Evolutionary conservation across 2,888 invertebrate species (phyloP).

Genomic region (Apodemia duryi): DNA sequence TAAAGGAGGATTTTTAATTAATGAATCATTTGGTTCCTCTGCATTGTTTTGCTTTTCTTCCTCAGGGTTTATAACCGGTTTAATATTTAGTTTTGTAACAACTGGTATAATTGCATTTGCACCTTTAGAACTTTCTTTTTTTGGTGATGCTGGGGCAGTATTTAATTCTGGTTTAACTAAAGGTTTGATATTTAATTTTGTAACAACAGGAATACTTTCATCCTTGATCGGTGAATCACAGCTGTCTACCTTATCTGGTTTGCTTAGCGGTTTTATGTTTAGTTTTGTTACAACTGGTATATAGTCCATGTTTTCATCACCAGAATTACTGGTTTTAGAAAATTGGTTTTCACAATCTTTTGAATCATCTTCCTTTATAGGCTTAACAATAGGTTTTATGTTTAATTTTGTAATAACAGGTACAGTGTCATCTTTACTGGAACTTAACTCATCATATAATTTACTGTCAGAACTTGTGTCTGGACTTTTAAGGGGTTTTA

Average conservation of each 20-base stretch:
- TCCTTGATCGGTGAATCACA: slow-evolving; percentile 36
- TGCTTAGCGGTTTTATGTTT: slow-evolving; percentile 78
- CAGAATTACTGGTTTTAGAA: slow-evolving; percentile 66
- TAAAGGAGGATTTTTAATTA: slow-evolving; percentile 59
- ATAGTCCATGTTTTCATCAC: slow-evolving; percentile 67
- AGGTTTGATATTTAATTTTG: slow-evolving; percentile 68
- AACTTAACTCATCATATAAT: slow-evolving; percentile 67
- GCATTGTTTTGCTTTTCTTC: slow-evolving; percentile 43
- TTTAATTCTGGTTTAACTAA: slow-evolving; percentile 59
- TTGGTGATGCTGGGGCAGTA: slow-evolving; percentile 55
- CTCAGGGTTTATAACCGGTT: slow-evolving; percentile 70
- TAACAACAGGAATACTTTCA: slow-evolving; percentile 57
- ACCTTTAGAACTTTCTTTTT: slow-evolving; percentile 51
- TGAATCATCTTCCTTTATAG: slow-evolving; percentile 52
- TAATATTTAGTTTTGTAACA: slow-evolving; percentile 70
- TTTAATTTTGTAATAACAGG: slow-evolving; percentile 74
- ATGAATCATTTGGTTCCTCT: slow-evolving; percentile 46
- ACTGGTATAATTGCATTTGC: slow-evolving; percentile 48
- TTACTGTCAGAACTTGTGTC: slow-evolving; percentile 61
- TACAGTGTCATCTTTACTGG: slow-evolving; percentile 61
- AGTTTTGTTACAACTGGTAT: slow-evolving; percentile 75
- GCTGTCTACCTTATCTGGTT: slow-evolving; percentile 45
- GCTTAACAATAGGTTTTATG: slow-evolving; percentile 79
- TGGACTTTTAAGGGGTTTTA: slow-evolving; percentile 74
- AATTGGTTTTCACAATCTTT: slow-evolving; percentile 67